Percentiles rank a stretch among this genome's conserved stretches.
These are phyloP conservation scores for Atrichornis clamosus DNA, from an alignment of 2,113 vertebrate genomes.

Conservation along the genomic window DNA sequence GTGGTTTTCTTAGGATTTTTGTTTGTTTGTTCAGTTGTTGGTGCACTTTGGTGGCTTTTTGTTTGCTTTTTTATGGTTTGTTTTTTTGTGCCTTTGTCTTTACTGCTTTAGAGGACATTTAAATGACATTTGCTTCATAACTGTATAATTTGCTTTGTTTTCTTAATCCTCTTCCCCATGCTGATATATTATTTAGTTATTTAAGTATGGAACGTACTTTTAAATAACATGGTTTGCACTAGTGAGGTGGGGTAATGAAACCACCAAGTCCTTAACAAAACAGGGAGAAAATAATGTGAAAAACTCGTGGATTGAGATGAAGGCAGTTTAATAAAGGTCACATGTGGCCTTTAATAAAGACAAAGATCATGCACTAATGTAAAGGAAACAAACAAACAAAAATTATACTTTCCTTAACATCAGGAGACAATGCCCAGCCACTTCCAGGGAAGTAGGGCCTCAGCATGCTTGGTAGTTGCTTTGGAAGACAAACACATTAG, in stretches of 20 bases:
- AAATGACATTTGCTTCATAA: neutral
- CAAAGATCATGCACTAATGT: rapidly evolving
- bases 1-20: neutral
- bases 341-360: rapidly evolving
- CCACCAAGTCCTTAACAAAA: rapidly evolving
- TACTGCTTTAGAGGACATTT: neutral
- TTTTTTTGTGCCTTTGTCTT: neutral
- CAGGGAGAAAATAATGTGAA: neutral
- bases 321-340: neutral
- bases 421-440: neutral
- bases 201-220: neutral
- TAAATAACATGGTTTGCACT: neutral
- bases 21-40: neutral
- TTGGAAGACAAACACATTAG: neutral
- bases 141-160: neutral
- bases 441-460: neutral
- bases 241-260: neutral
- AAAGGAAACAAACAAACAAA: neutral
- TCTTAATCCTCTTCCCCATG: neutral
- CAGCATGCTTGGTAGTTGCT: neutral
- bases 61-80: neutral
- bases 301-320: neutral
- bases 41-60: neutral
- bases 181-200: neutral
- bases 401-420: neutral